phyloP scores from a whole-genome alignment of 23 tunicate species.

The Diplosoma virens region DNA sequence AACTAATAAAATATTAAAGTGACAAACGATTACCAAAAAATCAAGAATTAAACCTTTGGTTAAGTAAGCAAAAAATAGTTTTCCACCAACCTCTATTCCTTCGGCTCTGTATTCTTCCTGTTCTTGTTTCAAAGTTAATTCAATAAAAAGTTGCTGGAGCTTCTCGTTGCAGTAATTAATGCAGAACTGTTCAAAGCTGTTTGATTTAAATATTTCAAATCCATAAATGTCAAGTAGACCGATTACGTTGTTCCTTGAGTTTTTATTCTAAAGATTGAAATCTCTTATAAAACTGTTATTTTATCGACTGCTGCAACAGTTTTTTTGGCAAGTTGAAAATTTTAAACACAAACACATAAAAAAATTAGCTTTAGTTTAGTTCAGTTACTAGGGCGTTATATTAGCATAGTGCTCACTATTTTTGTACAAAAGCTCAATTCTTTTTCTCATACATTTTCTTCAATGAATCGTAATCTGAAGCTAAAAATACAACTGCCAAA shows the following conservation, averaged over 20 bases:
- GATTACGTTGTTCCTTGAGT: constrained; percentile 77
- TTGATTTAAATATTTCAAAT: constrained; percentile 84
- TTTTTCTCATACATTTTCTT: no score
- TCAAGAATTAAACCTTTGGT: not conserved
- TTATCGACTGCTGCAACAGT: no score
- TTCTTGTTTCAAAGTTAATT: constrained; percentile 95
- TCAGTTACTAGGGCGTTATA: no score
- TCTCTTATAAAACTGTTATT: no score
- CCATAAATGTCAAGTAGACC: constrained; percentile 98
- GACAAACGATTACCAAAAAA: not conserved
- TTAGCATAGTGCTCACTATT: no score
- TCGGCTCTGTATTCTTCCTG: constrained; percentile 98
- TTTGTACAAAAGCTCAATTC: no score
- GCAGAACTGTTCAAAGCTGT: constrained; percentile 97
- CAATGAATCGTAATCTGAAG: no score
- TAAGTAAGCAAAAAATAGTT: not conserved
- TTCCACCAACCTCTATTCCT: constrained; percentile 70
- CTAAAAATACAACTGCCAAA: no score
- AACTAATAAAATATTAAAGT: not conserved
- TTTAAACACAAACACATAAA: no score
- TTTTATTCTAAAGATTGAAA: no score
- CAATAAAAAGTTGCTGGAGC: constrained; percentile 97
- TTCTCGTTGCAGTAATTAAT: constrained; percentile 99
- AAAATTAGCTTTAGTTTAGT: no score
- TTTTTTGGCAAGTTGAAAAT: no score